These are phyloP conservation scores for Psephotus haematonotus DNA, from an alignment of 2,113 vertebrate genomes.

Conservation along the genomic window DNA sequence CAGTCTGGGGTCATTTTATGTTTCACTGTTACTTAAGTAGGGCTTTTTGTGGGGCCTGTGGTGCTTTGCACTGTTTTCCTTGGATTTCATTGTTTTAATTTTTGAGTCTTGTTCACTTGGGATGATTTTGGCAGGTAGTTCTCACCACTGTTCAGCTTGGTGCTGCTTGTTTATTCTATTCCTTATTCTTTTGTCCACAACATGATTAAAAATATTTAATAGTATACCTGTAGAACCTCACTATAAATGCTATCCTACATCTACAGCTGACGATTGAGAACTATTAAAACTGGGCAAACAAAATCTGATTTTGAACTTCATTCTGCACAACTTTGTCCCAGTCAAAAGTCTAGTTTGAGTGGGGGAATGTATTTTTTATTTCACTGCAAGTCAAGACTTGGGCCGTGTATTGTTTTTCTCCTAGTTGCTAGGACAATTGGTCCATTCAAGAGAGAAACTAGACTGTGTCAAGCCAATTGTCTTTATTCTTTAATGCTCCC, in stretches of 20 bases:
- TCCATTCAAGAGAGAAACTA: background rate
- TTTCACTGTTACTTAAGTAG: background rate
- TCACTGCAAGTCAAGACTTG: background rate
- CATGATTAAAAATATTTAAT: background rate
- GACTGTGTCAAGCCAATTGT: background rate
- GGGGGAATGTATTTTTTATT: background rate
- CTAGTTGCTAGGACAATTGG: background rate
- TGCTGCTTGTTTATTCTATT: background rate
- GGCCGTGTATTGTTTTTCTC: background rate
- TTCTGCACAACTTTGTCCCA: background rate
- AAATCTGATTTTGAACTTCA: background rate
- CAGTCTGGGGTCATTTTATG: background rate
- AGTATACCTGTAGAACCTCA: background rate
- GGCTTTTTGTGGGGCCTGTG: background rate
- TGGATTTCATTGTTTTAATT: background rate
- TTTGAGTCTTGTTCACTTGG: background rate
- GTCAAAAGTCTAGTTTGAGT: background rate
- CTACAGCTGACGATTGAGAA: background rate
- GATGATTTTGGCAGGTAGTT: background rate
- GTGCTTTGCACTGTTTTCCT: background rate
- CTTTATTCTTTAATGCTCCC: background rate
- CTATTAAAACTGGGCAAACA: background rate
- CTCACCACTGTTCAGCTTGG: background rate
- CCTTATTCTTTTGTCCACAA: background rate
- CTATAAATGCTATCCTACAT: background rate